Conservation (phyloP, 2,113 vertebrate genomes). For the Syngnathus typhle region DNA sequence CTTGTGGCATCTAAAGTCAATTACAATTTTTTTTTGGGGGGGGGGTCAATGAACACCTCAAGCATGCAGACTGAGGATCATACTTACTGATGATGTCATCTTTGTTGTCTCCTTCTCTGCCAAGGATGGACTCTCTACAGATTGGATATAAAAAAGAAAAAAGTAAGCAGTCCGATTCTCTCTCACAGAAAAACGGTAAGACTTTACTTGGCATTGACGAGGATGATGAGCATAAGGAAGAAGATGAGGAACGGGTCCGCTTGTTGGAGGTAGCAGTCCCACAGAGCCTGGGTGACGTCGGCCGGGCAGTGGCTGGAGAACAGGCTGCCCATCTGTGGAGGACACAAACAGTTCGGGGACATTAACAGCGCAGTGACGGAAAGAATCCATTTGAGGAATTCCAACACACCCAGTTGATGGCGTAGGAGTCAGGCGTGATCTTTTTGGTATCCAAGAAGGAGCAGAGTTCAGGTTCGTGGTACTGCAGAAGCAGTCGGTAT, state of each 20-base stretch:
- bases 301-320: conserved; percentile 86
- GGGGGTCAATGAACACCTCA: background rate
- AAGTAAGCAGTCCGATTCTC: background rate
- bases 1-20: background rate
- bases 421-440: conserved; percentile 95
- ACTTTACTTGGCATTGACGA: conserved; percentile 95
- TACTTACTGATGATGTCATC: conserved; percentile 89
- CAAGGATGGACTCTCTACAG: conserved; percentile 83
- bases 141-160: conserved; percentile 20
- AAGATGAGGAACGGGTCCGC: conserved; percentile 96
- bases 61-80: conserved; percentile 11
- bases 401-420: conserved; percentile 86
- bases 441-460: conserved; percentile 98
- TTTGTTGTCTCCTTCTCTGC: conserved; percentile 79
- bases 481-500: conserved; percentile 91
- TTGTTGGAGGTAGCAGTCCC: conserved; percentile 94
- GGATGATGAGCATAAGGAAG: conserved; percentile 97
- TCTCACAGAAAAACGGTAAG: background rate
- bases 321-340: conserved; percentile 84
- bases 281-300: conserved; percentile 88
- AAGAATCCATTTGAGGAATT: background rate
- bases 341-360: conserved; percentile 2
- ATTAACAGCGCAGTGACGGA: conserved; percentile 1
- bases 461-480: conserved; percentile 97
- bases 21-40: background rate